Percentiles rank a stretch among this genome's conserved stretches.
Conservation (phyloP, 2,113 vertebrate genomes). For the Phainopepla nitens region DNA sequence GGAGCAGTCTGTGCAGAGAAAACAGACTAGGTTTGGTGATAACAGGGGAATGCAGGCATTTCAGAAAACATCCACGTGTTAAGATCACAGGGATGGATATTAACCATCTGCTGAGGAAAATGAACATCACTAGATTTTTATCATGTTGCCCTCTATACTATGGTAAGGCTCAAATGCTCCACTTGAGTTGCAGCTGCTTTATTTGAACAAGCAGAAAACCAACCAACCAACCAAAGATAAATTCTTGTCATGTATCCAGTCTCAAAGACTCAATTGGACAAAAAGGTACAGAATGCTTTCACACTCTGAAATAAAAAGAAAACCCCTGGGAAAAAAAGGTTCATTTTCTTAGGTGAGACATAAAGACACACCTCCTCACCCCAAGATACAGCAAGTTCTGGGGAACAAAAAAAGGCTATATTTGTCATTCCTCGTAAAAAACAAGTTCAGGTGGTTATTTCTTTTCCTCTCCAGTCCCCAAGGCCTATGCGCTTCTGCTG, state of each 20-base stretch:
- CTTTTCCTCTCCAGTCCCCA: not conserved
- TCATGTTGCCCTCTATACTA: not conserved
- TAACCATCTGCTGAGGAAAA: not conserved
- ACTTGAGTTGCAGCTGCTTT: not conserved
- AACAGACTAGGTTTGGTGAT: not conserved
- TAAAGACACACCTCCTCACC: accelerated
- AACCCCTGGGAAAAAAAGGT: not conserved
- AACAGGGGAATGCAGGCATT: not conserved
- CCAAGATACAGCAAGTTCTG: not conserved
- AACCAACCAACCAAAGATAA: not conserved
- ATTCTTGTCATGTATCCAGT: not conserved
- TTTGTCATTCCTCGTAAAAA: not conserved
- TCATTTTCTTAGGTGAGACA: not conserved
- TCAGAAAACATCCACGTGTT: not conserved
- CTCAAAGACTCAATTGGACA: not conserved
- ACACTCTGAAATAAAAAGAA: not conserved
- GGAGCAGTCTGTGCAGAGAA: not conserved
- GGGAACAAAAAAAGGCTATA: not conserved
- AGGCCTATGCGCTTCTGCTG: not conserved
- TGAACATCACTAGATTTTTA: not conserved
- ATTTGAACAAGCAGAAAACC: not conserved
- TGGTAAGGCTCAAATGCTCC: not conserved
- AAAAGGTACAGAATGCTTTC: not conserved
- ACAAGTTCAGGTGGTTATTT: not conserved
- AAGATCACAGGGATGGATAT: not conserved